Evolutionary conservation across 2,797 vertebrate species (phyloP), one percentile per base, ranked within the genome.

Genomic region (Neosalanx taihuensis): DNA sequence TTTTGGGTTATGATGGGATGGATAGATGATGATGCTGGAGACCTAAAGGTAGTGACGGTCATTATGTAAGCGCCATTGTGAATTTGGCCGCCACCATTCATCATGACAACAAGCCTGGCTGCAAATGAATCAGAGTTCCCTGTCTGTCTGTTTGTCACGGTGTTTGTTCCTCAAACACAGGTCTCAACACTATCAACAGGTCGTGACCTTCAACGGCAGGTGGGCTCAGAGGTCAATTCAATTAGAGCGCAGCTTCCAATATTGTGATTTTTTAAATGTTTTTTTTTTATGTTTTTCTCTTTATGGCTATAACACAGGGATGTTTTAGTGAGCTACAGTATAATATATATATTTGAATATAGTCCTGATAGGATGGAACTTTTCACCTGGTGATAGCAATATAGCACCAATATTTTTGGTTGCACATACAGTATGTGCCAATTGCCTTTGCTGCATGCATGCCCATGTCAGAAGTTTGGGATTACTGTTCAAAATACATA

Each of bases 401-500:
- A 26, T 26, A 26, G 23, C 23, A 1, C 23, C 1, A 26, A 26
- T 26, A 26, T 26, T 26, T 26, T 26, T 26, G 23, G 23, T 26
- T 26, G 23, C 23, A 26, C 23, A 26, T 26, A 26, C 23, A 26
- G 23, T 26, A 26, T 26, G 23, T 3, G 12, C 10, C 41, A 12
- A 13, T 46, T 46, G 9, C 41, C 81, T 65, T 9, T 5, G 57
- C 60, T 73, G 73, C 33, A 2, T 37, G 5, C 69, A 67, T 49
- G 69, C 83, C 82, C 79, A 76, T 84, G 79, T 77, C 77, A 83
- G 78, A 63, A 2, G 64, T 66, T 80, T 70, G 79, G 84, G 83
- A 88, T 88, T 82, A 85, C 69, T 64, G 81, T 81, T 76, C 41
- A 46, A 81, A 77, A 79, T 72, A 78, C 86, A 15, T 86, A 46